Base-by-base conservation (phyloP, 2,797 vertebrate genomes). In the Helicolenus hilgendorfi region DNA sequence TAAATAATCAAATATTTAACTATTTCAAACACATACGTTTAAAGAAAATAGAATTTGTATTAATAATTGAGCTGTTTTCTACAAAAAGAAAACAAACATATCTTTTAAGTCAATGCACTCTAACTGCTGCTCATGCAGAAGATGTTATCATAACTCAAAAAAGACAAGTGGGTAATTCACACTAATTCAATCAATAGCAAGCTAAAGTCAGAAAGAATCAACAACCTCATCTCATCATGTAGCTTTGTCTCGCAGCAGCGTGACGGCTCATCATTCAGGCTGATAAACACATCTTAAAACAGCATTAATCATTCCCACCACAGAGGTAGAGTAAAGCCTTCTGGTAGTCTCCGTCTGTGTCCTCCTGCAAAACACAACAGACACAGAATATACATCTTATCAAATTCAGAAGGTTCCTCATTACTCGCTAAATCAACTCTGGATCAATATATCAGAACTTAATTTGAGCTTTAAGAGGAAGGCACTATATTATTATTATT, bases 321-420 rank as follows among this genome's bases (percentile, higher is more conserved):
- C 98, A 99, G 89, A 99, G 97, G 88, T 98, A 98, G 75, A 99
- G 96, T 33, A 99, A 94, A 0, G 98, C 97, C 92, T 98, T 99
- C 95, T 98, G 97, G 92, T 99, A 99, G 95, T 99, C 98, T 58
- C 99, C 99, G 0, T 94, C 95, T 0, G 99, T 99, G 92, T 99
- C 99, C 36, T 98, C 97, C 99, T 99, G 95, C 78, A 93, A 93
- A 73, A 62, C 59, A 70, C 64, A 75, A 49, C 20, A 26, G 20
- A 76, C 36, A n/a, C 1, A 3, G 1, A 5, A 41, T 22, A 35
- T 53, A 13, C 9, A 20, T 35, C 6, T 35, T 13, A 9, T 36
- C 11, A 15, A 11, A 38, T 2, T 38, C 33, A 63, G 13, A 67
- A 64, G 18, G 2, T 31, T 38, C 11, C 4, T 64, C 6, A 15